These are phyloP conservation scores for Carcharodon carcharias DNA, from an alignment of 2,797 vertebrate genomes.

Conservation along the genomic window DNA sequence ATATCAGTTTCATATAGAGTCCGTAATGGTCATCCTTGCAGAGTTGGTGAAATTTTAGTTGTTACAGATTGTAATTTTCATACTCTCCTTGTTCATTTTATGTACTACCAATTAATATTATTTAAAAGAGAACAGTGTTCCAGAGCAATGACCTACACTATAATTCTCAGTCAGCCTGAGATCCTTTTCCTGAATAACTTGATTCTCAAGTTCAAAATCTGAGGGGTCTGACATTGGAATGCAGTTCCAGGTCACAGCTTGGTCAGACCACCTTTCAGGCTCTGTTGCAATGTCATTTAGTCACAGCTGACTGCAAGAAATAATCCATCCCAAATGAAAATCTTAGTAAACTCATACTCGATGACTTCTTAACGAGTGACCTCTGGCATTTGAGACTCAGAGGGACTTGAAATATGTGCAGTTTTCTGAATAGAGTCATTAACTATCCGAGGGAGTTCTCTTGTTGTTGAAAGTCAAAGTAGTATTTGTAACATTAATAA, in stretches of 20 bases:
- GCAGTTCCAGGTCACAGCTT: neutral
- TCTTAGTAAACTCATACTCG: neutral
- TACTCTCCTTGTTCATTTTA: neutral
- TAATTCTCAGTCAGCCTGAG: neutral
- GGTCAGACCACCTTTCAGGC: neutral
- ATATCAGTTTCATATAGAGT: neutral
- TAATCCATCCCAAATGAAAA: slow-evolving; percentile 32
- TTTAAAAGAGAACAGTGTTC: neutral
- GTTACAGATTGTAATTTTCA: neutral
- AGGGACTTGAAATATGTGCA: neutral
- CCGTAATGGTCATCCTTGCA: neutral
- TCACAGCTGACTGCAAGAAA: slow-evolving; percentile 6
- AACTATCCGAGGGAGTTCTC: neutral
- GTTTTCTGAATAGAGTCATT: neutral
- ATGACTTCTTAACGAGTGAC: slow-evolving; percentile 1
- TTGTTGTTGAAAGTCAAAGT: neutral
- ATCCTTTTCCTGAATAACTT: slow-evolving; percentile 29
- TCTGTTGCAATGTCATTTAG: neutral
- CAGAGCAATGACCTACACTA: neutral
- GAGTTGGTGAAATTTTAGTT: neutral
- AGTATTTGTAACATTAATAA: neutral
- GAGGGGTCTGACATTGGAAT: neutral
- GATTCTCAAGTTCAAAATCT: slow-evolving; percentile 28
- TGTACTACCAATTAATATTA: neutral
- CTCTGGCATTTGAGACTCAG: neutral